Evolutionary conservation across 2,888 invertebrate species (phyloP).

Genomic region (Tipula confusa): DNA sequence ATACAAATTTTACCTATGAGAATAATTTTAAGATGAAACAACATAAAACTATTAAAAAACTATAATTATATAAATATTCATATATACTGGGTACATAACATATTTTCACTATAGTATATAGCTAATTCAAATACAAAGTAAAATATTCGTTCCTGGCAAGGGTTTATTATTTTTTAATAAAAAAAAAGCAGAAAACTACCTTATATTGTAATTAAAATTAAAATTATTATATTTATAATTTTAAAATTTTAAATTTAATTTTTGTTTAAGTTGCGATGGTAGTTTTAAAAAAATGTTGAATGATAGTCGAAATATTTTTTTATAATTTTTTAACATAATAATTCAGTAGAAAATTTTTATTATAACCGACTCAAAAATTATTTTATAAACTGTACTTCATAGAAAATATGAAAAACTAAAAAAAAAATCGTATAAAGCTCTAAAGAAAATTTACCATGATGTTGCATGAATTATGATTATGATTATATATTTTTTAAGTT

Average conservation of each 20-base stretch:
- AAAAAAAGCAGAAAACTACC: too few relatives aligned
- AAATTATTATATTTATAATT: too few relatives aligned
- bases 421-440: neutral
- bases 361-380: neutral
- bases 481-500: neutral
- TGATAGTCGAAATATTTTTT: slow-evolving; percentile 3
- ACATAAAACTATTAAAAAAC: neutral
- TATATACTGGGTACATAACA: too few relatives aligned
- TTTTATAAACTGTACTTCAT: neutral
- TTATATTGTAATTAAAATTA: too few relatives aligned
- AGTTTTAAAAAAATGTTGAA: neutral
- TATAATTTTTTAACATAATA: neutral
- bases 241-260: neutral
- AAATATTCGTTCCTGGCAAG: neutral
- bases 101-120: neutral
- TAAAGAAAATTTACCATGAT: neutral
- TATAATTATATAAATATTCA: neutral
- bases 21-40: neutral
- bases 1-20: neutral
- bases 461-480: neutral
- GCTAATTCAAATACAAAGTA: neutral
- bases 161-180: too few relatives aligned
- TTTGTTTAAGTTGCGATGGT: neutral
- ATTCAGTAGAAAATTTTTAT: neutral
- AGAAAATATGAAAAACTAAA: neutral